Evolutionary conservation across 2,797 vertebrate species (phyloP), one percentile per base, ranked within the genome.

Genomic region (Falco berigora): DNA sequence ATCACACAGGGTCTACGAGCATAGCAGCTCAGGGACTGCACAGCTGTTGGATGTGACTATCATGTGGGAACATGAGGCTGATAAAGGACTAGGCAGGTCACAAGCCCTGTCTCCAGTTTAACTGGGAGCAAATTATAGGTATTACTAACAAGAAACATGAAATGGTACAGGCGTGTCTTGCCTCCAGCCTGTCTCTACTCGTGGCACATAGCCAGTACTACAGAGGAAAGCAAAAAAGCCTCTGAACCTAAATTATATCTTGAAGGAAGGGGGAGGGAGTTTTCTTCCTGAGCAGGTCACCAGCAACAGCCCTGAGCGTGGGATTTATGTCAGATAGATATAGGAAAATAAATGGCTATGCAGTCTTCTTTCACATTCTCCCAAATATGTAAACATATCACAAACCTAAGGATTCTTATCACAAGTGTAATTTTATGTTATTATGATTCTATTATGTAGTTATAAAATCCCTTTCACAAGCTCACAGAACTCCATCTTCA

Each of bases 121-220:
- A 95, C 88, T 88, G 86, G 81, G 47, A 92, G 86, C 42, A 94
- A 96, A 96, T 97, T 94, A 94, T 23, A 95, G 90, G 90, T 88
- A 88, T 30, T 76, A 69, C 73, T 88, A 86, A 90, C 0, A 2
- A 90, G 88, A 53, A 75, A 64, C 86, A 52, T 32, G 50, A 84
- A 86, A 50, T 90, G 90, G 69, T 36, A 66, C 59, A 12, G 17
- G 76, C 73, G 55, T 19, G 55, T 84, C 92, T 94, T 93, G 80
- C 86, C 67, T 93, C 47, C 80, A 79, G 80, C 44, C 83, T 96
- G 86, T 72, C 76, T 93, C 53, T 95, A 46, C 73, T 86, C 47
- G 36, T 92, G 94, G 90, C 92, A 76, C 20, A 22, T 1, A 86
- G 82, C 80, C 93, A 93, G 69, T 2, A 6, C 30, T 76, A 66